A percentile compares a stretch with the other conserved stretches of the same genome.
phyloP scores from a whole-genome alignment of 2,888 invertebrate species.

The Tinea trinotella region DNA sequence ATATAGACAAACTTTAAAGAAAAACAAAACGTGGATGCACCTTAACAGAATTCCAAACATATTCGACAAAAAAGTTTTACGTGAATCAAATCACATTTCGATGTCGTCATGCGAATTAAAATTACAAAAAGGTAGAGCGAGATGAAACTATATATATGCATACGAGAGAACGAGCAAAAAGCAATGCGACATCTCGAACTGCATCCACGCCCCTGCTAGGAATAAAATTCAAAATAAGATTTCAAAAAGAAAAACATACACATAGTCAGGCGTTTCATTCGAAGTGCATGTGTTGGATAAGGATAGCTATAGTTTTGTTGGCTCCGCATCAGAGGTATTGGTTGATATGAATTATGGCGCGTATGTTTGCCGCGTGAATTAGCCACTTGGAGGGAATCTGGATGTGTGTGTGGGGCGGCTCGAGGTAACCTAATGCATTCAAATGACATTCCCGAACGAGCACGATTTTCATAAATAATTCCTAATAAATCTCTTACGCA shows the following conservation, averaged over 20 bases:
- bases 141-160: conserved; percentile 32
- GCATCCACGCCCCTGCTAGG: conserved; percentile 69
- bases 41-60: conserved; percentile 54
- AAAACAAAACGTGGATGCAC: conserved; percentile 27
- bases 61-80: conserved; percentile 55
- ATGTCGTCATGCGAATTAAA: conserved; percentile 69
- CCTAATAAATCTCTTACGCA: too few relatives aligned
- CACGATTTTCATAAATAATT: conserved; percentile 20
- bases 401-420: conserved; percentile 44
- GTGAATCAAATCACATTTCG: conserved; percentile 66
- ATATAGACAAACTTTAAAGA: neutral
- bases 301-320: conserved; percentile 43
- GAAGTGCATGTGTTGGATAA: conserved; percentile 57
- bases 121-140: conserved; percentile 65
- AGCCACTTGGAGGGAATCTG: conserved; percentile 58
- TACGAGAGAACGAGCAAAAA: conserved; percentile 61
- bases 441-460: conserved; percentile 21
- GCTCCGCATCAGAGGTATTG: conserved; percentile 38
- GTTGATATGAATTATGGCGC: conserved; percentile 68
- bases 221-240: conserved; percentile 72
- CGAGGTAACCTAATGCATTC: conserved; percentile 31
- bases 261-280: conserved; percentile 42
- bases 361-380: conserved; percentile 66
- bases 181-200: conserved; percentile 66
- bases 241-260: conserved; percentile 69